A percentile compares a stretch with the other conserved stretches of the same genome.
Evolutionary conservation across 2,113 vertebrate genomes (phyloP).

Genomic region (Equus przewalskii): DNA sequence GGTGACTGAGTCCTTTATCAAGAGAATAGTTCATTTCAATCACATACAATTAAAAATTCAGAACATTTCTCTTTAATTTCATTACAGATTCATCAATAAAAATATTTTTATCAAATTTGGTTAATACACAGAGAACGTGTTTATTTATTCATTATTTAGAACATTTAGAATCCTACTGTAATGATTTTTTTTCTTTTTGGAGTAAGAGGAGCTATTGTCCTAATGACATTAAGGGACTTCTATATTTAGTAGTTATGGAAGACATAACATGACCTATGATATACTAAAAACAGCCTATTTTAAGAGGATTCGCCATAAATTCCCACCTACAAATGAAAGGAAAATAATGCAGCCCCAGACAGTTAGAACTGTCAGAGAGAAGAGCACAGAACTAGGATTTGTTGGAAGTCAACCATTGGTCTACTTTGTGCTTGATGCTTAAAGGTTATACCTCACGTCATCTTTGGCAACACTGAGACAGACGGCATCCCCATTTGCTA

Average conservation of each 20-base stretch:
- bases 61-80: constrained; percentile 20
- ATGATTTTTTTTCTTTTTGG: not conserved
- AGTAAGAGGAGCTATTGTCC: not conserved
- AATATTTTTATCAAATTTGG: not conserved
- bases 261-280: not conserved
- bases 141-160: not conserved
- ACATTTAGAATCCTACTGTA: not conserved
- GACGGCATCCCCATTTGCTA: not conserved
- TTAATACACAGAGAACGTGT: not conserved
- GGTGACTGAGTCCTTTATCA: not conserved
- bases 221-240: not conserved
- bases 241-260: not conserved
- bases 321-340: not conserved
- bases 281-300: not conserved
- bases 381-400: not conserved
- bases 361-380: not conserved
- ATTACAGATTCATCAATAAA: constrained; percentile 34
- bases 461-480: not conserved
- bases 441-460: not conserved
- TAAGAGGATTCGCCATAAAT: constrained; percentile 23
- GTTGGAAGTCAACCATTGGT: not conserved
- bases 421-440: not conserved
- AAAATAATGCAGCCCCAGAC: not conserved
- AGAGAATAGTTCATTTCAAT: constrained; percentile 11
- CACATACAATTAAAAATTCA: not conserved